Evolutionary conservation across 2,113 vertebrate genomes (phyloP).

Genomic region (Podocnemis expansa): DNA sequence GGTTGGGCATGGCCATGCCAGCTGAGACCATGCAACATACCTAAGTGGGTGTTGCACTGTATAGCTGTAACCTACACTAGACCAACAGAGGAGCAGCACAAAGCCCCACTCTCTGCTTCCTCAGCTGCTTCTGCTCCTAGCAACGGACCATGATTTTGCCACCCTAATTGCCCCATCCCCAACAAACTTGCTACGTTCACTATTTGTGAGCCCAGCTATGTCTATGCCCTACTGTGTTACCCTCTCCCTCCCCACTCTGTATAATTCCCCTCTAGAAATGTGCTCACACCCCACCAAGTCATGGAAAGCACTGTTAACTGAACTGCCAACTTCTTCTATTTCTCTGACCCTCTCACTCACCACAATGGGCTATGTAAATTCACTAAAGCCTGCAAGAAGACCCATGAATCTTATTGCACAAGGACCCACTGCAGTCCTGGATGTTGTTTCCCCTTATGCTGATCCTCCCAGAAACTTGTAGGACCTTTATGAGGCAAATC

Average conservation of each 20-base stretch:
- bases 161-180: not conserved
- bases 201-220: not conserved
- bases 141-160: not conserved
- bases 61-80: not conserved
- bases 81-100: not conserved
- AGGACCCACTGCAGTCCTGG: not conserved
- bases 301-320: constrained; percentile 6
- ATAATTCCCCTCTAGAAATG: constrained; percentile 2
- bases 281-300: not conserved
- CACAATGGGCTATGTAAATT: not conserved
- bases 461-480: not conserved
- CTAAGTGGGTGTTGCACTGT: not conserved
- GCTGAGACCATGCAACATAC: not conserved
- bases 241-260: not conserved
- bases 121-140: not conserved
- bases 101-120: not conserved
- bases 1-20: not conserved
- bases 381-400: not conserved
- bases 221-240: not conserved
- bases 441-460: not conserved
- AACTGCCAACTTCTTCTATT: not conserved
- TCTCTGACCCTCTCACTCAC: not conserved
- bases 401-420: not conserved
- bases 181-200: not conserved
- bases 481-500: not conserved